Percentiles rank a stretch among this genome's conserved stretches.
Conservation (phyloP, 1,140 invertebrate species). For the Anastrepha obliqua region DNA sequence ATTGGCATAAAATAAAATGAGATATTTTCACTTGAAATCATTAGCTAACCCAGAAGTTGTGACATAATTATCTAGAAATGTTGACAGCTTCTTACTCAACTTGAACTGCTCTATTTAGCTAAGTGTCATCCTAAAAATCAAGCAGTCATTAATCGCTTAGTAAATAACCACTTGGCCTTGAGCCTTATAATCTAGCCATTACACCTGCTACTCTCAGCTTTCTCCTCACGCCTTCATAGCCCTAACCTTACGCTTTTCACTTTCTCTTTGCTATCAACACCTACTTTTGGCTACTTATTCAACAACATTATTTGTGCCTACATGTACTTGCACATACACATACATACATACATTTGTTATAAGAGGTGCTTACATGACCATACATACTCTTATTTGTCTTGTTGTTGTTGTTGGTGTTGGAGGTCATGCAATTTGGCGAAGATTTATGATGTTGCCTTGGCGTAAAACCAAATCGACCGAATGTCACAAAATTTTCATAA, state of each 20-base stretch:
- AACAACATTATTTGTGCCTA: neutral
- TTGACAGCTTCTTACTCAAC: too few species aligned
- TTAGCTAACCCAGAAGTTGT: too few species aligned
- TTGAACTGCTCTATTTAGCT: too few species aligned
- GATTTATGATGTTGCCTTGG: conserved; percentile 36
- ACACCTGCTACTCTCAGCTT: neutral
- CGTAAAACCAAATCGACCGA: conserved; percentile 34
- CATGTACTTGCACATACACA: neutral
- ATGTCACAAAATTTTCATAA: conserved; percentile 45
- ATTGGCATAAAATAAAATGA: too few species aligned
- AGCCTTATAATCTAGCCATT: neutral
- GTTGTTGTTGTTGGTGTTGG: neutral
- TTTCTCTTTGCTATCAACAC: neutral
- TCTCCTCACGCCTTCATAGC: neutral
- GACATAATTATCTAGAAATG: too few species aligned
- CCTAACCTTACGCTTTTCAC: neutral
- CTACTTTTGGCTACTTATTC: conserved; percentile 18
- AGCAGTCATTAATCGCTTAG: neutral
- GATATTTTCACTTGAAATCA: too few species aligned
- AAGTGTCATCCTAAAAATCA: neutral
- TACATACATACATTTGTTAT: neutral
- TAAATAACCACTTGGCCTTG: neutral
- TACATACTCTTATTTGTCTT: neutral
- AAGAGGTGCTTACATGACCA: neutral
- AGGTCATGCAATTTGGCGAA: conserved; percentile 31